Base-by-base conservation (phyloP, 1,140 invertebrate species). In the Aphaenogaster floridana region DNA sequence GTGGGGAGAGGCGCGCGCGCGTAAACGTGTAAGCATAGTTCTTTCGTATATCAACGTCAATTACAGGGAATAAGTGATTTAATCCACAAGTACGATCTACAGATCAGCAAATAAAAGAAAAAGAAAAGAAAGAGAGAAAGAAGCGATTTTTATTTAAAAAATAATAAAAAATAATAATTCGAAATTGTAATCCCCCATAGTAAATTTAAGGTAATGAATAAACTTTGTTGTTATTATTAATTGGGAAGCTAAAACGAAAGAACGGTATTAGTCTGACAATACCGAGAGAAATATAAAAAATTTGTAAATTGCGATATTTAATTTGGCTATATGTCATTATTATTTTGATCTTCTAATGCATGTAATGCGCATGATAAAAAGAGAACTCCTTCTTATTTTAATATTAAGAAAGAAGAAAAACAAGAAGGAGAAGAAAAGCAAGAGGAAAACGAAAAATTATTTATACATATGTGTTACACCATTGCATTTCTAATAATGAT, bases 71-170 rank as follows among this genome's bases (percentile, higher is more conserved):
- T 57, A 77, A 52, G 61, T 77, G 61, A 74, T 50, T 28, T 74
- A 66, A 76, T 66, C 8, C 48, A 54, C 28, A 63, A 59, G 39
- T 77, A 64, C 63, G 15, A 52, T 66, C 17, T n/a, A 45, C 54
- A 15, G 15, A 36, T 78, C n/a, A 9, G 3, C 45, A 42, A 50
- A 39, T 11, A 8, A n/a, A 90, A 90, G 86, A 54, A 76, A 74
- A 86, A 84, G 11, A 66, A n/a, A 61, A 86, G 52, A 45, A 48
- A 84, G 34, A 76, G 45, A 78, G 42, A 61, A 3, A 39, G 9
- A 61, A 34, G 9, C 0, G 42, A 7, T 7, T 4, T 7, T 45
- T 45, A 45, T 45, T 17, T 7, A 11, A 36, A 28, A 59, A 8
- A 71, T 3, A 6, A 6, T 72, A 28, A 85, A n/a, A 45, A 17